A percentile compares a stretch with the other conserved stretches of the same genome.
phyloP scores from a whole-genome alignment of 1,140 invertebrate genomes.

The Aporrectodea caliginosa region DNA sequence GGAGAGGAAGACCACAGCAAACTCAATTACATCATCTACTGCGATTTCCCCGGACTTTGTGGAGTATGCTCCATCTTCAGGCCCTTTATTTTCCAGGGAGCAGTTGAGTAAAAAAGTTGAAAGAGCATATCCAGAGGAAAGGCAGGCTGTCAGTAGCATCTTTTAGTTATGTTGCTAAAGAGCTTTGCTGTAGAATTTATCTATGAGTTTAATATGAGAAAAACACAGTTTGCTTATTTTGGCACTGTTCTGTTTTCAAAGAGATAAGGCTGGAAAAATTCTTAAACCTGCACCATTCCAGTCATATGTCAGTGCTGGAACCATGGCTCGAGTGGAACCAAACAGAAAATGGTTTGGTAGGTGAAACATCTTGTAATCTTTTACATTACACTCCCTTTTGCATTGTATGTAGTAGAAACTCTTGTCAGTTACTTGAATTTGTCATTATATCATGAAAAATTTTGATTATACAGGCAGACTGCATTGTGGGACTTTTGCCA shows the following conservation, averaged over 20 bases:
- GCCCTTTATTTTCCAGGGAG: too few relatives aligned
- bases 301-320: slow-evolving; percentile 79
- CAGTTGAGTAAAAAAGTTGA: too few relatives aligned
- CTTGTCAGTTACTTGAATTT: background rate
- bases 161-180: background rate
- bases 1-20: too few relatives aligned
- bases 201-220: background rate
- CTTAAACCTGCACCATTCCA: slow-evolving; percentile 91
- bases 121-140: background rate
- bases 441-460: slow-evolving; percentile 24
- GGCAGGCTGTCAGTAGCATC: background rate
- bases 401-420: background rate
- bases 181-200: background rate
- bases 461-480: background rate
- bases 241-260: slow-evolving; percentile 39
- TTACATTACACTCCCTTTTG: slow-evolving; percentile 53
- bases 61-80: too few relatives aligned
- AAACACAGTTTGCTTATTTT: background rate
- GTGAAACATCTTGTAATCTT: slow-evolving; percentile 53
- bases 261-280: slow-evolving; percentile 84
- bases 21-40: too few relatives aligned
- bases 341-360: slow-evolving; percentile 98
- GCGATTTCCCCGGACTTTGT: too few relatives aligned
- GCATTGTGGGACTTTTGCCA: background rate
- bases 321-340: slow-evolving; percentile 88